Percentiles rank a stretch among this genome's conserved stretches.
Conservation (phyloP, 2,797 vertebrate genomes). For the Microctenopoma lineatum region DNA sequence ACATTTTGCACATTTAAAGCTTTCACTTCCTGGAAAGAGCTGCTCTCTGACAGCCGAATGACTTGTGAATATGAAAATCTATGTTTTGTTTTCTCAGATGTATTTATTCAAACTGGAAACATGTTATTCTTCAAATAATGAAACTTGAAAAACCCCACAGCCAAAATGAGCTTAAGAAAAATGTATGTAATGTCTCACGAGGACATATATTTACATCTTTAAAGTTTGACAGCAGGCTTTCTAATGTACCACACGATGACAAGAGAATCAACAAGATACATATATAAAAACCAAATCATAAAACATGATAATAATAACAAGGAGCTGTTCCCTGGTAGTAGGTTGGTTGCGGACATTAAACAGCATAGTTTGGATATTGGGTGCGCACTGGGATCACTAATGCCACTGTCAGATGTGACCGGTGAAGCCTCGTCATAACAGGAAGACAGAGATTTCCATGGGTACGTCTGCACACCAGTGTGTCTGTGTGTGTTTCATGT, state of each 20-base stretch:
- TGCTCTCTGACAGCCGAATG: constrained; percentile 26
- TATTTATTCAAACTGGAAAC: constrained; percentile 16
- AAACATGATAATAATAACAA: background rate
- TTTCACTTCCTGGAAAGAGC: constrained; percentile 27
- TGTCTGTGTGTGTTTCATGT: constrained; percentile 32
- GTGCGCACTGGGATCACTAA: constrained; percentile 21
- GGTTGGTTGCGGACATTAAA: constrained; percentile 4
- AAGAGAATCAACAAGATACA: background rate
- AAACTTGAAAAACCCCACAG: background rate
- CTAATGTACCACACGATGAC: background rate
- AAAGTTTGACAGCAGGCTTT: constrained; percentile 4
- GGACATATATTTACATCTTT: background rate
- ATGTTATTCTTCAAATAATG: constrained; percentile 5
- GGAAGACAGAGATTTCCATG: constrained; percentile 32
- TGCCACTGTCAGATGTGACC: constrained; percentile 20
- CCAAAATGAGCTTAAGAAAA: background rate
- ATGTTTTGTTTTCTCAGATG: constrained; percentile 17
- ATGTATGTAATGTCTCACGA: background rate
- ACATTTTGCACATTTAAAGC: constrained; percentile 46
- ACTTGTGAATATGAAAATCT: constrained; percentile 25
- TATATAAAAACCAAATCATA: background rate
- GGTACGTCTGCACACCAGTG: constrained; percentile 18
- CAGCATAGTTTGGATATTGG: constrained; percentile 11
- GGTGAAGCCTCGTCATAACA: constrained; percentile 38
- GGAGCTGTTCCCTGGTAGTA: background rate